A percentile compares a stretch with the other conserved stretches of the same genome.
Conservation (phyloP, 2,113 vertebrate genomes). For the Otolemur garnettii region DNA sequence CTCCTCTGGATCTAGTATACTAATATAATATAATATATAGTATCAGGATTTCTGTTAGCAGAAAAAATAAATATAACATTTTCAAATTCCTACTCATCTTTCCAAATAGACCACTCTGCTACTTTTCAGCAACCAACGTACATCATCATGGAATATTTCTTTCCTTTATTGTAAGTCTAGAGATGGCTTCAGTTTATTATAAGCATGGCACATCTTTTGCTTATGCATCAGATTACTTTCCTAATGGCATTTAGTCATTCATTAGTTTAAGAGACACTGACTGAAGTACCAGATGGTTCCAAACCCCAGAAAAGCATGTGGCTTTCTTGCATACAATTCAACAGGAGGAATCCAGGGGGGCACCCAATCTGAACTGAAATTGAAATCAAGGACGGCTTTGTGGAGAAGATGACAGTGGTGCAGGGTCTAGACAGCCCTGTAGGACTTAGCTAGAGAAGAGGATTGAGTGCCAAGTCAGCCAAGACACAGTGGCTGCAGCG, state of each 20-base stretch:
- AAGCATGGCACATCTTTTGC: conserved; percentile 23
- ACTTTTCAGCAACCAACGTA: conserved; percentile 5
- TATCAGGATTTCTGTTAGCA: conserved; percentile 30
- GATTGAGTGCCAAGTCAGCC: neutral
- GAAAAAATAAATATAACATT: conserved; percentile 58
- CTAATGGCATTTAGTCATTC: conserved; percentile 36
- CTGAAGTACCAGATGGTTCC: neutral
- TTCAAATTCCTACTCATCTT: conserved; percentile 55
- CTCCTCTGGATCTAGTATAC: neutral
- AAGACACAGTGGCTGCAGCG: neutral
- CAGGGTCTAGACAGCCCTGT: neutral
- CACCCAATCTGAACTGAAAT: neutral
- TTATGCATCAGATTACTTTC: conserved; percentile 48
- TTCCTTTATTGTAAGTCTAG: neutral
- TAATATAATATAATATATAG: neutral
- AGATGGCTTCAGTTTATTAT: conserved; percentile 43
- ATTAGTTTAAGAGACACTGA: conserved; percentile 15
- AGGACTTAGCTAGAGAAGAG: neutral
- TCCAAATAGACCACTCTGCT: conserved; percentile 40
- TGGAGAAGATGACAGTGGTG: neutral
- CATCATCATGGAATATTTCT: neutral
- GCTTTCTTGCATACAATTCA: neutral
- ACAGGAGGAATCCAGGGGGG: neutral
- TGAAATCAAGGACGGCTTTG: neutral
- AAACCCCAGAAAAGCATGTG: neutral